Base-by-base conservation (phyloP, 2,113 vertebrate species). In the Cyanistes caeruleus region DNA sequence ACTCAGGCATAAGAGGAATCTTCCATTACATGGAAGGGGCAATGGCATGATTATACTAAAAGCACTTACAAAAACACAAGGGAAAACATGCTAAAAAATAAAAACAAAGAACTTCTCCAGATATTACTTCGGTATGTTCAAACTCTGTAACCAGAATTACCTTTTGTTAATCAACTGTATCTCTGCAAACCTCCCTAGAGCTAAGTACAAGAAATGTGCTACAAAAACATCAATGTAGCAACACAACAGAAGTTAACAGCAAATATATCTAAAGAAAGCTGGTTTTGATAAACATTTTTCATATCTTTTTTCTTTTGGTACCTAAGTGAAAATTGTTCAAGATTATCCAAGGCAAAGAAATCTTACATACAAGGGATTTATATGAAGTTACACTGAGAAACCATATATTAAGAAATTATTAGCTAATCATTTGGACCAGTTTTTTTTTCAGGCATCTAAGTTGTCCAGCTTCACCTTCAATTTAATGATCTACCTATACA, bases 401-500 rank as follows among this genome's bases (percentile, higher is more conserved):
- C 41, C 30, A 31, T 9, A 13, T 22, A 62, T 69, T 55, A 43
- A 69, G 30, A 55, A 41, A 55, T 33, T 15, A 33, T 51, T 91
- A 90, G 53, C 13, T 89, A 84, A 77, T 63, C 9, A 63, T 76
- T 79, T 78, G 5, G 44, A 85, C 65, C 49, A 65, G 7, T 81
- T 96, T 81, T 92, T 23, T 74, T 85, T 93, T 95, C 48, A 93
- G n/a, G 51, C 44, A 52, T 41, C 62, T 77, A 24, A 81, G 37
- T 37, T 75, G 51, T 17, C 62, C 76, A 94, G 37, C 8, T 94
- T 95, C 87, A 93, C 65, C 68, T 73, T 91, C 46, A 84, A 83
- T 84, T 82, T 73, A 91, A 88, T 68, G 63, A 63, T 11, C 51
- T 79, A 74, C 72, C 4, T 69, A 69, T 15, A 58, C 9, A 72